phyloP scores from a whole-genome alignment of 1,140 invertebrate genomes.

The Diorhabda sublineata region DNA sequence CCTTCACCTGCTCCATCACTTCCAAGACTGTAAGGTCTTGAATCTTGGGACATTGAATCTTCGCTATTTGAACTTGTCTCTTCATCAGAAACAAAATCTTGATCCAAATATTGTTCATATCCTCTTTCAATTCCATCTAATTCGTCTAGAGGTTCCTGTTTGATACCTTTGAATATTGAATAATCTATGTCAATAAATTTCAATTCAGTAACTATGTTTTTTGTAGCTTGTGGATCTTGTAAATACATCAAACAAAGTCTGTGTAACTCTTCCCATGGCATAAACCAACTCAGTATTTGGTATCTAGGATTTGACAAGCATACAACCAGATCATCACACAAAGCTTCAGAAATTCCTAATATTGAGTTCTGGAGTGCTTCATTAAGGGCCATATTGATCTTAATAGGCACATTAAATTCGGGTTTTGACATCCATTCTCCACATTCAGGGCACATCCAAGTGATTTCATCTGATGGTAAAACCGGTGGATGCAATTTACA shows the following conservation, averaged over 20 bases:
- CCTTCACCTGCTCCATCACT: slow-evolving; percentile 32
- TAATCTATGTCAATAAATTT: slow-evolving; percentile 65
- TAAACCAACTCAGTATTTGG: slow-evolving; percentile 59
- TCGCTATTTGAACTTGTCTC: slow-evolving; percentile 25
- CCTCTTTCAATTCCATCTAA: slow-evolving; percentile 55
- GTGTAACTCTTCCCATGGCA: slow-evolving; percentile 57
- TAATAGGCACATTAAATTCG: slow-evolving; percentile 35
- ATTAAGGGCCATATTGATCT: slow-evolving; percentile 40
- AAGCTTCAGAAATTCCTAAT: slow-evolving; percentile 54
- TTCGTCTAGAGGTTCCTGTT: slow-evolving; percentile 49
- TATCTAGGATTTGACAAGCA: slow-evolving; percentile 59
- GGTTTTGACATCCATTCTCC: slow-evolving; percentile 38
- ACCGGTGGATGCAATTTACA: slow-evolving; percentile 41
- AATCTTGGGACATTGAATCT: slow-evolving; percentile 32
- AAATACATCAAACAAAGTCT: slow-evolving; percentile 57
- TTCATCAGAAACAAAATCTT: slow-evolving; percentile 32
- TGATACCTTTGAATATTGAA: slow-evolving; percentile 56
- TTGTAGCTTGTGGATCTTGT: slow-evolving; percentile 55
- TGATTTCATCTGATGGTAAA: slow-evolving; percentile 34
- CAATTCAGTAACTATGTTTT: slow-evolving; percentile 57
- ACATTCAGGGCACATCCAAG: slow-evolving; percentile 39
- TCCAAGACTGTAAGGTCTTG: slow-evolving; percentile 24
- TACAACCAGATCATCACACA: slow-evolving; percentile 59
- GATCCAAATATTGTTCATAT: slow-evolving; percentile 51
- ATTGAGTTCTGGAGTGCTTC: slow-evolving; percentile 45